Conservation (phyloP, 2,888 invertebrate species). For the Scrobipalpa atriplicella region DNA sequence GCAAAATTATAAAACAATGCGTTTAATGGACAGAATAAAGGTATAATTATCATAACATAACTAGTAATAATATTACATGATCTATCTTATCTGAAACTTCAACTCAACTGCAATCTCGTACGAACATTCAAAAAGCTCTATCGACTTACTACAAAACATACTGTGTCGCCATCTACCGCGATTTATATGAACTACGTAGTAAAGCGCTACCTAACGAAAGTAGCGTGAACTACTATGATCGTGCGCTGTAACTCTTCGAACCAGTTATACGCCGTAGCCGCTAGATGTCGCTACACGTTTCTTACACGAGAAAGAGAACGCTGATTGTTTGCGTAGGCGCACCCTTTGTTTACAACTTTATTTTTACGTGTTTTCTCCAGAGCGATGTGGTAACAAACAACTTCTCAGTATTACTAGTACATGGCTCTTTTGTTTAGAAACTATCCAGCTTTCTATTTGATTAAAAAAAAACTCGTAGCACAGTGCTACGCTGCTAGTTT, state of each 20-base stretch:
- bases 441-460: conserved; percentile 8
- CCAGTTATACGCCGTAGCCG: conserved; percentile 27
- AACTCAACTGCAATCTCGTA: background rate
- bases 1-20: too few species aligned
- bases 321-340: conserved; percentile 46
- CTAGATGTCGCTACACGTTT: conserved; percentile 60
- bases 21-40: too few species aligned
- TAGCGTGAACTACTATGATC: conserved; percentile 37
- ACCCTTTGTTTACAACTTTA: conserved; percentile 47
- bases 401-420: background rate
- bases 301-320: background rate
- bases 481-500: too few species aligned
- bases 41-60: too few species aligned
- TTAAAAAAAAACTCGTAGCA: background rate
- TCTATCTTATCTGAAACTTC: background rate
- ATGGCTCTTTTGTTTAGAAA: conserved; percentile 5
- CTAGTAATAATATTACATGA: too few species aligned
- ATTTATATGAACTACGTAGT: conserved; percentile 34
- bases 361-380: conserved; percentile 35
- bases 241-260: conserved; percentile 5
- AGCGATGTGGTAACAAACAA: conserved; percentile 22
- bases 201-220: conserved; percentile 50
- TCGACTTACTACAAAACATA: background rate
- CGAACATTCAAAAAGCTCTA: background rate
- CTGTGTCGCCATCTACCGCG: conserved; percentile 50